Percentiles rank a stretch among this genome's conserved stretches.
Conservation (phyloP, 64 coral and sea anemone species). For the Catalaphyllia jardinei region DNA sequence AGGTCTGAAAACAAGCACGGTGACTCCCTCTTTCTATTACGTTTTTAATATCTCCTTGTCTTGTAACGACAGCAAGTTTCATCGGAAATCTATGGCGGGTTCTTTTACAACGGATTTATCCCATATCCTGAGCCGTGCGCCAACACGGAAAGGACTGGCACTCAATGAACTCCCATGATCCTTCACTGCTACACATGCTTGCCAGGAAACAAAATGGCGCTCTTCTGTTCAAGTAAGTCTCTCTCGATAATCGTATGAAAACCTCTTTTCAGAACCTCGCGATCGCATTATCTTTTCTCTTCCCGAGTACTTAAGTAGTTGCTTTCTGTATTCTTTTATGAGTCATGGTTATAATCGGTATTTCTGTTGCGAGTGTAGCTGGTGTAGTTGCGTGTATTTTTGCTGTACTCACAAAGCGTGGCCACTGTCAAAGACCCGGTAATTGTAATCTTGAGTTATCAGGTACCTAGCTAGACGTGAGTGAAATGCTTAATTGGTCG, state of each 20-base stretch:
- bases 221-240: conserved; percentile 53
- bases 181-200: conserved; percentile 33
- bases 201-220: conserved; percentile 48
- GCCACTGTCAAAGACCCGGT: too few species aligned
- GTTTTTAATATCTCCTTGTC: too few species aligned
- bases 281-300: background rate
- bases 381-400: background rate
- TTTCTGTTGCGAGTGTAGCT: background rate
- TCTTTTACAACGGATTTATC: too few species aligned
- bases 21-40: too few species aligned
- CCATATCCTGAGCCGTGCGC: too few species aligned
- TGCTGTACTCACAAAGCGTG: background rate
- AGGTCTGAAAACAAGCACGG: too few species aligned
- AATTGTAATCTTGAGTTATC: too few species aligned
- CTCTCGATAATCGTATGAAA: background rate
- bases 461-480: too few species aligned
- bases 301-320: background rate
- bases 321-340: background rate
- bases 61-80: too few species aligned
- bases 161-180: background rate
- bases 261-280: background rate
- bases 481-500: too few species aligned
- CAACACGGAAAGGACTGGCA: background rate
- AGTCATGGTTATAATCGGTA: background rate
- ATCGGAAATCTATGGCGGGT: too few species aligned